Percentiles rank a stretch among this genome's conserved stretches.
These are phyloP conservation scores for Gymnoscopelus braueri DNA, from an alignment of 2,797 vertebrate species.

Conservation along the genomic window DNA sequence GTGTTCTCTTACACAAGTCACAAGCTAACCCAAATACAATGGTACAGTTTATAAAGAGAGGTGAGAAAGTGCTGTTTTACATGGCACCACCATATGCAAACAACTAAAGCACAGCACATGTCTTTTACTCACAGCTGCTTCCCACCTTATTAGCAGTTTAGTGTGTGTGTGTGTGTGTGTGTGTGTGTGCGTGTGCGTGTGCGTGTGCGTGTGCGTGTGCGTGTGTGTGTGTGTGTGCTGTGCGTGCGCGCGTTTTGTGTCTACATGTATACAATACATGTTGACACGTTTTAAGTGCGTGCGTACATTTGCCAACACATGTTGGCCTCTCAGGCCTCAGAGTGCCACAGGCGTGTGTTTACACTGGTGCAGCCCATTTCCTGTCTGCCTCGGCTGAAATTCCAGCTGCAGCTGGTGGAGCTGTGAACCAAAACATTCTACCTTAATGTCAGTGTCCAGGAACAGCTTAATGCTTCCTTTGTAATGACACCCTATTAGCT, in stretches of 20 bases:
- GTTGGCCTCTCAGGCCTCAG: slow-evolving; percentile 9
- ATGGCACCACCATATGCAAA: slow-evolving; percentile 11
- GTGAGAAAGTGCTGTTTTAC: neutral
- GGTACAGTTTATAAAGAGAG: slow-evolving; percentile 1
- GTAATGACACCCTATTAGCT: slow-evolving; percentile 3
- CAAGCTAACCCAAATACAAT: slow-evolving; percentile 28
- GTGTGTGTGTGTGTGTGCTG: too few relatives aligned
- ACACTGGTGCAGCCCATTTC: slow-evolving; percentile 23
- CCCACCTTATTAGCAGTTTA: slow-evolving; percentile 31
- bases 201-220: neutral
- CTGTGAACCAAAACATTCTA: neutral
- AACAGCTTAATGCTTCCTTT: slow-evolving; percentile 21
- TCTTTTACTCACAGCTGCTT: slow-evolving; percentile 8
- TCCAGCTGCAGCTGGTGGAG: slow-evolving; percentile 15
- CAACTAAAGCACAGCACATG: neutral
- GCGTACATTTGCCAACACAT: neutral
- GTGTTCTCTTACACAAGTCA: slow-evolving; percentile 15
- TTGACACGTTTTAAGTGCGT: too few relatives aligned
- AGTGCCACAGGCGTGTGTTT: slow-evolving; percentile 13
- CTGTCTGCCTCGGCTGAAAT: slow-evolving; percentile 23
- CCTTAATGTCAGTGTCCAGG: neutral
- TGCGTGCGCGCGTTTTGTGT: too few relatives aligned
- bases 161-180: neutral
- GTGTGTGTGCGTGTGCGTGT: neutral
- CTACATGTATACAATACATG: neutral